Base-by-base conservation (phyloP, 92 coral and sea anemone genomes). In the Zoanthus sociatus region DNA sequence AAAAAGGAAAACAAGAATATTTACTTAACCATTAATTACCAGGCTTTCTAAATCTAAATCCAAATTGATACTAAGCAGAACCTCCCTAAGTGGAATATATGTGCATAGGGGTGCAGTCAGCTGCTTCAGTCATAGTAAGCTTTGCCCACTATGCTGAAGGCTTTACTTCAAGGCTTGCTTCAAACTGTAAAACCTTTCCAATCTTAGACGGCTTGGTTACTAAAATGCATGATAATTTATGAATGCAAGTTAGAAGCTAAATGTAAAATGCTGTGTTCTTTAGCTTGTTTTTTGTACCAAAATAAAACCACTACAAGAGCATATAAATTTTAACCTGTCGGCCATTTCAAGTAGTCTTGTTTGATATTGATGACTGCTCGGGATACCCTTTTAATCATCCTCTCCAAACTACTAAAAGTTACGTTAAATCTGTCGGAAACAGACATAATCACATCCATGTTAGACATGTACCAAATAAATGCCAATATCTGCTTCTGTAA, bases 341-440 rank as follows among this genome's bases (percentile, higher is more conserved):
- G 81, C 88, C 88, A 73, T 50, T 73, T 84, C 42, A 84, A 20
- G 89, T 75, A 76, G 17, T 73, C 83, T 45, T 86, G 76, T 61
- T 44, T 60, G 13, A 86, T 70, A 44, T 71, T 20, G 31, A 61
- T 44, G 11, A 86, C 83, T 60, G 88, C 88, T 73, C 48, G 67
- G 32, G 76, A 55, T 53, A 88, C 77, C 45, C 88, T 67, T 68
- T 72, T 73, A n/a, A 64, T 74, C 77, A 73, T 67, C 87, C 88
- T 21, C 69, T 32, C 88, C 33, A 76, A 66, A 78, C 85, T 87
- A 66, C 90, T 87, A 7, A 87, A 70, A 31, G 86, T 63, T 61
- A 87, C 86, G 63, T 87, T 50, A 50, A 87, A 78, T 68, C 86
- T 32, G 63, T 78, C 86, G 31, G 86, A 78, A 53, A 87, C 86